phyloP scores from a whole-genome alignment of 2,888 invertebrate species.

The Nephrotoma appendiculata region DNA sequence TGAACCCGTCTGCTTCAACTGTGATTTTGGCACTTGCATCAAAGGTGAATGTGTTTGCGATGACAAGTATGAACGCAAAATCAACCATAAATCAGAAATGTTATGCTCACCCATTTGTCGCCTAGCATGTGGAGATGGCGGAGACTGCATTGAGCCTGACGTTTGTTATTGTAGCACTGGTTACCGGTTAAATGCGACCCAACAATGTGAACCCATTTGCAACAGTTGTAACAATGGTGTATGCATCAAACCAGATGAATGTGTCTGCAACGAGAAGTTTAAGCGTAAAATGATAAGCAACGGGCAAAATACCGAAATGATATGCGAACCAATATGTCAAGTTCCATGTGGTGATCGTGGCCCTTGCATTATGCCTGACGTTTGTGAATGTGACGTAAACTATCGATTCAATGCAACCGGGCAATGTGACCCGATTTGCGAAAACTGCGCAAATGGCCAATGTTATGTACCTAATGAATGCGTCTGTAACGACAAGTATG shows the following conservation, averaged over 20 bases:
- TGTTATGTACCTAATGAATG: background rate
- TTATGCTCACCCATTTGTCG: constrained; percentile 19
- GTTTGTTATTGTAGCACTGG: background rate
- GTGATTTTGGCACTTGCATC: background rate
- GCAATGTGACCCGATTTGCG: too few species aligned
- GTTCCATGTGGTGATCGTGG: background rate
- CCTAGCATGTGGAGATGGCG: constrained; percentile 14
- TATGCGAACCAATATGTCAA: background rate
- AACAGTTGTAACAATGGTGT: constrained; percentile 6
- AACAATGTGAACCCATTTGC: constrained; percentile 6
- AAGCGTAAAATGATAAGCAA: constrained; percentile 46
- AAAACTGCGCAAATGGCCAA: background rate
- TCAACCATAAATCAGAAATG: background rate
- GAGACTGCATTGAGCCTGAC: constrained; percentile 2
- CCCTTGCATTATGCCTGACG: background rate
- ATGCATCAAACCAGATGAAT: constrained; percentile 6
- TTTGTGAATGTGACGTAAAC: background rate
- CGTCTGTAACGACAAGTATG: background rate
- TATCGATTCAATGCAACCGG: background rate
- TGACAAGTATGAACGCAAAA: background rate
- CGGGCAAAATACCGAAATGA: background rate
- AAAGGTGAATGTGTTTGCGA: background rate
- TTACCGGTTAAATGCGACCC: background rate
- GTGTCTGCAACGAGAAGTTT: constrained; percentile 55
- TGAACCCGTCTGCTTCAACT: constrained; percentile 6